phyloP scores from a whole-genome alignment of 2,113 vertebrate species.

The Euleptes europaea region DNA sequence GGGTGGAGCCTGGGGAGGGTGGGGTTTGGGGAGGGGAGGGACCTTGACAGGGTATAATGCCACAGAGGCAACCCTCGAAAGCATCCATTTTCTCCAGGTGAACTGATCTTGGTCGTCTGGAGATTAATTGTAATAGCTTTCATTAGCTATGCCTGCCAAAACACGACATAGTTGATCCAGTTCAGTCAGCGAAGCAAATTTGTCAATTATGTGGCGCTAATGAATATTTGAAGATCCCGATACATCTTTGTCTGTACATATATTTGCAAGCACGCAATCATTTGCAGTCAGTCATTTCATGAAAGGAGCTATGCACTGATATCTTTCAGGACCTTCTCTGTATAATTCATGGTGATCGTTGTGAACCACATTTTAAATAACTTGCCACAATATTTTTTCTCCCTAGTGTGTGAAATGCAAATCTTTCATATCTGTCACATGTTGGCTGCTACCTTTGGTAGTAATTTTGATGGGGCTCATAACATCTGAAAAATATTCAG shows the following conservation, averaged over 20 bases:
- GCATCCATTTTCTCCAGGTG: too few relatives aligned
- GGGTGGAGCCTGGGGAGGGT: too few relatives aligned
- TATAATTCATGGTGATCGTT: conserved; percentile 14
- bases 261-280: conserved; percentile 5
- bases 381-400: conserved; percentile 4
- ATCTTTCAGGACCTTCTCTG: conserved; percentile 7
- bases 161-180: background rate
- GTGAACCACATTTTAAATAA: background rate
- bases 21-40: too few relatives aligned
- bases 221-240: conserved; percentile 15
- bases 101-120: too few relatives aligned
- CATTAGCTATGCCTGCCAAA: background rate
- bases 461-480: background rate
- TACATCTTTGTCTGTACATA: conserved; percentile 15
- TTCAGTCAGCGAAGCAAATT: conserved; percentile 2
- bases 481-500: background rate
- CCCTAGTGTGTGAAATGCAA: background rate
- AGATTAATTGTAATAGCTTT: background rate
- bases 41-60: too few relatives aligned
- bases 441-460: background rate
- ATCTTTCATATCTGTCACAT: background rate
- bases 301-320: background rate
- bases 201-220: conserved; percentile 27
- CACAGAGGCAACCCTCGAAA: too few relatives aligned
- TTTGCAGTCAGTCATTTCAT: background rate